phyloP scores from a whole-genome alignment of 2,888 invertebrate species.

The Drosophila greeni region DNA sequence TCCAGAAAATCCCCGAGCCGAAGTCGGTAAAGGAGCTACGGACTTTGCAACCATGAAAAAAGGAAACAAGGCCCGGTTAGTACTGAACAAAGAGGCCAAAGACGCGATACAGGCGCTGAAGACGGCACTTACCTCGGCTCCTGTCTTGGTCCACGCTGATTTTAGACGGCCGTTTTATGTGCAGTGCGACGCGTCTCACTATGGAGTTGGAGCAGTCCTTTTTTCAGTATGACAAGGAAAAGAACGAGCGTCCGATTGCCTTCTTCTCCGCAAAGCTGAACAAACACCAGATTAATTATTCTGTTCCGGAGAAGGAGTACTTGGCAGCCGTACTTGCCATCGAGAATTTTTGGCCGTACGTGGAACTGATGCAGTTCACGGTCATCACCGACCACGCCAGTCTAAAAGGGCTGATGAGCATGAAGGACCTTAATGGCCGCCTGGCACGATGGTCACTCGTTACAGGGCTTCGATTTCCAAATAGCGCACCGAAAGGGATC shows the following conservation, averaged over 20 bases:
- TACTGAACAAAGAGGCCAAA: neutral
- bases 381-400: too few relatives aligned
- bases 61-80: neutral
- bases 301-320: neutral
- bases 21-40: neutral
- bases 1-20: neutral
- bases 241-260: neutral
- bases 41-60: neutral
- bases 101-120: neutral
- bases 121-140: neutral
- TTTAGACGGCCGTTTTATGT: neutral
- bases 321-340: neutral
- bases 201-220: neutral
- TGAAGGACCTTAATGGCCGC: too few relatives aligned
- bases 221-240: neutral
- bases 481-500: neutral
- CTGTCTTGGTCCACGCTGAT: neutral
- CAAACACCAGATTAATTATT: neutral
- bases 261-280: neutral
- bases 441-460: too few relatives aligned
- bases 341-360: neutral
- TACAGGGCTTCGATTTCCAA: too few relatives aligned
- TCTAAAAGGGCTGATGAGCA: too few relatives aligned
- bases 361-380: neutral
- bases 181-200: neutral